phyloP scores from a whole-genome alignment of 1,140 invertebrate genomes.

The Apis cerana region DNA sequence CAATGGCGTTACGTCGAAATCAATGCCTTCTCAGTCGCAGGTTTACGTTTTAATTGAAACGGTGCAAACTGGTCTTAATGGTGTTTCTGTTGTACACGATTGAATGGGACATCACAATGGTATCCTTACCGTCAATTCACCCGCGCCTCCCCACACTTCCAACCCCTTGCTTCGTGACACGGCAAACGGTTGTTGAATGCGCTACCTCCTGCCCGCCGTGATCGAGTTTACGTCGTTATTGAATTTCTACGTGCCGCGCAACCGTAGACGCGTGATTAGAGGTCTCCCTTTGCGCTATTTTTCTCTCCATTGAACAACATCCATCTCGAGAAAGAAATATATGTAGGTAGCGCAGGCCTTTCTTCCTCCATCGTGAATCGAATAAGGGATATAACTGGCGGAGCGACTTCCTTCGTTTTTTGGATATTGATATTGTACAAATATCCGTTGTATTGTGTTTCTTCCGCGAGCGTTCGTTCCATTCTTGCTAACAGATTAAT shows the following conservation, averaged over 20 bases:
- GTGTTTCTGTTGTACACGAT: conserved; percentile 65
- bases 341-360: neutral
- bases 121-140: conserved; percentile 61
- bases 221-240: conserved; percentile 65
- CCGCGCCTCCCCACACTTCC: neutral
- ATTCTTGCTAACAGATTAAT: too few relatives aligned
- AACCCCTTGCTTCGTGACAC: conserved; percentile 31
- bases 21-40: conserved; percentile 51
- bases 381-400: too few relatives aligned
- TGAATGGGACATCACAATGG: conserved; percentile 62
- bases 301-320: conserved; percentile 2
- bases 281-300: conserved; percentile 29
- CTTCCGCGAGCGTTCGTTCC: too few relatives aligned
- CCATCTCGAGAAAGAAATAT: neutral
- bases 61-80: conserved; percentile 61
- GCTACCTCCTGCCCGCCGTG: conserved; percentile 42
- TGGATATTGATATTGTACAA: too few relatives aligned
- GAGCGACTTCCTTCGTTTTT: too few relatives aligned
- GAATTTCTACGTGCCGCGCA: conserved; percentile 61
- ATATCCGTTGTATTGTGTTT: too few relatives aligned
- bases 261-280: conserved; percentile 56
- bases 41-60: conserved; percentile 66
- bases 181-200: conserved; percentile 63
- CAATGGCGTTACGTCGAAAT: conserved; percentile 27
- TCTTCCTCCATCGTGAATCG: neutral